Percentiles rank a stretch among this genome's conserved stretches.
Evolutionary conservation across 2,113 vertebrate species (phyloP).

Genomic region (Trichomycterus rosablanca): DNA sequence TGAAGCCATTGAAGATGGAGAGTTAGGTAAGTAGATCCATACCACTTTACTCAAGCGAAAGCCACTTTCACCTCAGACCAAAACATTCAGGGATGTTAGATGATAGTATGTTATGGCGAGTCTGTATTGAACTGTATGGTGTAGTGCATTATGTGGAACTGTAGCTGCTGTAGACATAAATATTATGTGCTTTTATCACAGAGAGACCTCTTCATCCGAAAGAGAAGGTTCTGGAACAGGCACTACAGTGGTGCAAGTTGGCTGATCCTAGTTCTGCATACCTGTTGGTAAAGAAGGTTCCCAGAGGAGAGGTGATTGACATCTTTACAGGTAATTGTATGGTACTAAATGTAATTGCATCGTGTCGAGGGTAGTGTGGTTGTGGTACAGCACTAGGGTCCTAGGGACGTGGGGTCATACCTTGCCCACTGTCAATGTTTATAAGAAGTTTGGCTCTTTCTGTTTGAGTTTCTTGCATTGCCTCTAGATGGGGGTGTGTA

Average conservation of each 20-base stretch:
- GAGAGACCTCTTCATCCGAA: slow-evolving; percentile 92
- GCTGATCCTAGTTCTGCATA: slow-evolving; percentile 85
- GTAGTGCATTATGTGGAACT: not conserved
- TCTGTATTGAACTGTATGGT: too few relatives aligned
- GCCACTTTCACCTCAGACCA: not conserved
- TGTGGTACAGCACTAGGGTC: too few relatives aligned
- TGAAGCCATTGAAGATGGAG: slow-evolving; percentile 86
- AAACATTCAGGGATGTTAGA: not conserved
- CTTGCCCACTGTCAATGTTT: too few relatives aligned
- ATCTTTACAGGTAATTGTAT: slow-evolving; percentile 88
- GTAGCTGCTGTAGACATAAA: not conserved
- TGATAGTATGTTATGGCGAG: slow-evolving; percentile 6
- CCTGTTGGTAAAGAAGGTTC: slow-evolving; percentile 85
- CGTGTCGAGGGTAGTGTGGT: too few relatives aligned
- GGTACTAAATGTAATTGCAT: too few relatives aligned
- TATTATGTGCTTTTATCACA: slow-evolving; percentile 42
- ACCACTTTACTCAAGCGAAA: slow-evolving; percentile 26
- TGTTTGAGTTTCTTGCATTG: too few relatives aligned
- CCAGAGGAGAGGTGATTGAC: slow-evolving; percentile 77
- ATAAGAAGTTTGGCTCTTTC: too few relatives aligned
- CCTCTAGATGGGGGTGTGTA: too few relatives aligned
- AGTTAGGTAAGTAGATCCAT: slow-evolving; percentile 76
- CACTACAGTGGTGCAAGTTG: slow-evolving; percentile 93
- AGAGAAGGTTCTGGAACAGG: slow-evolving; percentile 93
- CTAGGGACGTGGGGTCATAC: too few relatives aligned